Base-by-base conservation (phyloP, 2,797 vertebrate species). In the Hippopotamyrus pictus region DNA sequence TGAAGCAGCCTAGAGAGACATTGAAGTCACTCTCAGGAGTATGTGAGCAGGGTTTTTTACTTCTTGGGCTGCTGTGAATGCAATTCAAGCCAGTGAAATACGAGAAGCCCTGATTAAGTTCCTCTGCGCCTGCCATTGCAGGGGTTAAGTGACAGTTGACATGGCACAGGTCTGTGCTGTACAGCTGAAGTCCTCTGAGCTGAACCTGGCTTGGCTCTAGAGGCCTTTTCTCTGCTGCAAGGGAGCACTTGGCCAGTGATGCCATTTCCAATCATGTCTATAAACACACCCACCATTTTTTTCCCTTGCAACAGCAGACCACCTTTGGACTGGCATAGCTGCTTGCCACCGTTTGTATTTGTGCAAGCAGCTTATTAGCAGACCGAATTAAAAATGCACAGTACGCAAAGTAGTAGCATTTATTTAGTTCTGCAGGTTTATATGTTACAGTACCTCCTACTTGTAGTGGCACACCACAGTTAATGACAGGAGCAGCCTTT, bases 21-120 rank as follows among this genome's bases (percentile, higher is more conserved):
- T 93, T 95, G 85, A 73, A 83, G 65, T 69, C 19, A 54, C 11
- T 54, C 17, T 50, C 48, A 11, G 22, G 33, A 86, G 53, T n/a
- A 33, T 41, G 51, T 14, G 53, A 62, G 86, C 7, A 51, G 86
- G 22, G 44, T 29, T 51, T 41, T 88, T 90, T 83, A 73, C 83
- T 88, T 90, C 41, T 19, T 73, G 25, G 89, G 57, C 48, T 22
- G 44, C 19, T 57, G 25, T 33, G 29, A 48, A 73, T 48, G 76
- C 41, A 44, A 88, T 44, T 90, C 65, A 50, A 41, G 73, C 29
- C 62, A 44, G n/a, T 95, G 95, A 95, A 95, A 96, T 92, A 92
- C 91, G 94, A 96, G 94, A 96, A 93, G 92, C 93, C 93, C 95
- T 95, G 94, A 95, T 96, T 95, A 94, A 94, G 91, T 93, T 92